These are phyloP conservation scores for Plebejus melissa DNA, from an alignment of 2,888 invertebrate genomes.

Conservation along the genomic window DNA sequence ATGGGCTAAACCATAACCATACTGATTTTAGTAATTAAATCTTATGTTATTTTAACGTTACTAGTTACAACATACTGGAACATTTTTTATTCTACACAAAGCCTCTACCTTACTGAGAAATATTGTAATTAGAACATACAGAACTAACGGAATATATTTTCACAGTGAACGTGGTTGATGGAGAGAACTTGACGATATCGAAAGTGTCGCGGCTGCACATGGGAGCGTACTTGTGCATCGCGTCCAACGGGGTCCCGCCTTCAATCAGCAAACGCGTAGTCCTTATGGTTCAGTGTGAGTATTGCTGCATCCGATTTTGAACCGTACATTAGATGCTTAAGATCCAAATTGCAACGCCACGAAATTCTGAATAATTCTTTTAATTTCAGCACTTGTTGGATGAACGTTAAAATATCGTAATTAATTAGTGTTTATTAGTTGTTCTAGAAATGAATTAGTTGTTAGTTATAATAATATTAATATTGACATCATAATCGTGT, in stretches of 20 bases:
- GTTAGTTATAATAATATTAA: too few species aligned
- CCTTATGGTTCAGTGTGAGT: constrained; percentile 91
- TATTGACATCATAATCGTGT: neutral
- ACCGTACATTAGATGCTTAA: neutral
- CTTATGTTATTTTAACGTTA: neutral
- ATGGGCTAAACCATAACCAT: neutral
- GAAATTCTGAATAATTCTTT: neutral
- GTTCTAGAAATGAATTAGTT: too few species aligned
- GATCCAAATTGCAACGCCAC: neutral
- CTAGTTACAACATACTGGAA: neutral
- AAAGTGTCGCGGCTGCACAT: constrained; percentile 95
- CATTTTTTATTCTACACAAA: neutral
- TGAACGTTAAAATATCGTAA: neutral
- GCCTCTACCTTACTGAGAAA: neutral
- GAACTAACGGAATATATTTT: constrained; percentile 25
- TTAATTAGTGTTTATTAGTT: neutral
- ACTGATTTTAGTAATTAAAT: neutral
- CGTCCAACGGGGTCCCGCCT: constrained; percentile 94
- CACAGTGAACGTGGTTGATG: constrained; percentile 91
- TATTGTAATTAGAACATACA: neutral
- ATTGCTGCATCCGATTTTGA: neutral
- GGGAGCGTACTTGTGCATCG: constrained; percentile 95
- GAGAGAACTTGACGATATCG: constrained; percentile 90
- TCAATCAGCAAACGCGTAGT: constrained; percentile 92
- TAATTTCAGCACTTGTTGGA: neutral